Percentiles rank a stretch among this genome's conserved stretches.
phyloP scores from a whole-genome alignment of 2,888 invertebrate species.

The Drosophila limbata region DNA sequence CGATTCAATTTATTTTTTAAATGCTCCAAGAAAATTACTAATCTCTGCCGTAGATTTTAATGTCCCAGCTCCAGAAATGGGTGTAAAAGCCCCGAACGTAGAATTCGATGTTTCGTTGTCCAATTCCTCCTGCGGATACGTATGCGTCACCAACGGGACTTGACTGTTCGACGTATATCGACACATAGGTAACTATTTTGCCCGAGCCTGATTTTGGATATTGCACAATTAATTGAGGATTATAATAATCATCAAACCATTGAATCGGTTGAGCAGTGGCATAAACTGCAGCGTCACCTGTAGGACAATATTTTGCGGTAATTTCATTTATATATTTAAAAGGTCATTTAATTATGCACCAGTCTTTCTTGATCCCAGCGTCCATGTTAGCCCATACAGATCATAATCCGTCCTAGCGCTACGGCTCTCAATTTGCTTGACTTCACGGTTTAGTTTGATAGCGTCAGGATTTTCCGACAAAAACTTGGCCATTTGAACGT shows the following conservation, averaged over 20 bases:
- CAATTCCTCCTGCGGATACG: constrained; percentile 31
- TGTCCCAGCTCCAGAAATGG: constrained; percentile 28
- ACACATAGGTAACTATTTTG: constrained; percentile 22
- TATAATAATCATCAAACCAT: background rate
- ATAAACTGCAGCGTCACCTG: constrained; percentile 19
- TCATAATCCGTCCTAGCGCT: background rate
- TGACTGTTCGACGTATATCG: constrained; percentile 21
- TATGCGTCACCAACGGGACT: constrained; percentile 3
- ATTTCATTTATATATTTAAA: background rate
- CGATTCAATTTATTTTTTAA: constrained; percentile 25
- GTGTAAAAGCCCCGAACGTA: constrained; percentile 24
- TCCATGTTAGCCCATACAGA: constrained; percentile 19
- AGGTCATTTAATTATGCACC: constrained; percentile 4
- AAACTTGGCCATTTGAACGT: constrained; percentile 26
- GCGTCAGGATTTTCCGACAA: constrained; percentile 34
- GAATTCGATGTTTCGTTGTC: constrained; percentile 24
- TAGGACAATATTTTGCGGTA: background rate
- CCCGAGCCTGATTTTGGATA: constrained; percentile 25
- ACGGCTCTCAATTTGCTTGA: background rate
- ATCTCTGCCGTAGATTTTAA: constrained; percentile 32
- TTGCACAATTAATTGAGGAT: constrained; percentile 9
- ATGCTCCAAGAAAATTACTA: background rate
- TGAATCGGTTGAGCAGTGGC: background rate
- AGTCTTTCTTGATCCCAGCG: constrained; percentile 19
- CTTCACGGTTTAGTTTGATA: constrained; percentile 9